phyloP scores from a whole-genome alignment of 2,888 invertebrate species.

The Argyresthia albistria region DNA sequence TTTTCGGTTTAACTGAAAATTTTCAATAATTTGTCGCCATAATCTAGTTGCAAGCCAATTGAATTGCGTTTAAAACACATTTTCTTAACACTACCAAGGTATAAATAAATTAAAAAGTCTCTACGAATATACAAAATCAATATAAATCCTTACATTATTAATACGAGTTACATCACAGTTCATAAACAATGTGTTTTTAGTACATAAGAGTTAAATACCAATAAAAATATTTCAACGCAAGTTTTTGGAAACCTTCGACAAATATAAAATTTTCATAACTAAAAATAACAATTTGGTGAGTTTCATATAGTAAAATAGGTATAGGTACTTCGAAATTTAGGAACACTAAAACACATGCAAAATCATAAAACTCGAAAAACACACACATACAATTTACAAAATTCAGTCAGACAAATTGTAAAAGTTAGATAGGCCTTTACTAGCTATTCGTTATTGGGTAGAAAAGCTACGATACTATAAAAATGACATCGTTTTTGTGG shows the following conservation, averaged over 20 bases:
- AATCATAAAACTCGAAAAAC: constrained; percentile 19
- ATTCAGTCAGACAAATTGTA: constrained; percentile 20
- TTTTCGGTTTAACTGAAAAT: too few relatives aligned
- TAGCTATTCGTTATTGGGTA: constrained; percentile 34
- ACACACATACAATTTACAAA: constrained; percentile 38
- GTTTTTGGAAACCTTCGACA: constrained; percentile 5
- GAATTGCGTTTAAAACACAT: constrained; percentile 34
- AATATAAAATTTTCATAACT: constrained; percentile 38
- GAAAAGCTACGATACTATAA: constrained; percentile 57
- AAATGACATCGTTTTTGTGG: constrained; percentile 11
- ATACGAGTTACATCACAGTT: constrained; percentile 73
- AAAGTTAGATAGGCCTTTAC: constrained; percentile 29
- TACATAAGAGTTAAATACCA: constrained; percentile 42
- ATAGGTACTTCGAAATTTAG: constrained; percentile 53
- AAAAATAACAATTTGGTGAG: constrained; percentile 61
- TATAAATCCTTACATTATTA: constrained; percentile 63
- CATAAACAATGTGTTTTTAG: constrained; percentile 59
- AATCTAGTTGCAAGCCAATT: constrained; percentile 29
- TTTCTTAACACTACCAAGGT: constrained; percentile 36
- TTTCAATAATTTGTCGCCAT: constrained; percentile 12
- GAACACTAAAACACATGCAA: constrained; percentile 43
- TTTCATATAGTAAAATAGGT: constrained; percentile 31
- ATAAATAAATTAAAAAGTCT: constrained; percentile 67
- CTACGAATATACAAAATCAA: constrained; percentile 72
- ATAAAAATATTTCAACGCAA: neutral